Percentiles rank a stretch among this genome's conserved stretches.
These are phyloP conservation scores for Sterna hirundo DNA, from an alignment of 2,113 vertebrate species.

Conservation along the genomic window DNA sequence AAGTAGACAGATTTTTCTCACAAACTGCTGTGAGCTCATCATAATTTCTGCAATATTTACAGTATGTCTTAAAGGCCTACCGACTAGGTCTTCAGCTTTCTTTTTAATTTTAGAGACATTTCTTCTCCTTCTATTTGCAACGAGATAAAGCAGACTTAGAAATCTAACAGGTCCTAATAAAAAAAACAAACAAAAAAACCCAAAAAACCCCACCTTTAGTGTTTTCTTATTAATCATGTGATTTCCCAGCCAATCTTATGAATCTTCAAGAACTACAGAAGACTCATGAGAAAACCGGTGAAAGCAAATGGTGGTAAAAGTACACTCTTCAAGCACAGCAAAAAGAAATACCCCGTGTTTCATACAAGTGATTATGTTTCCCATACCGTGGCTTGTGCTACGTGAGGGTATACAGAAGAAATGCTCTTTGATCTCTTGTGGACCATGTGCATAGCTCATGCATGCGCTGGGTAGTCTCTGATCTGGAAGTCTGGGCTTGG, in stretches of 20 bases:
- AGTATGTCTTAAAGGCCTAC: background rate
- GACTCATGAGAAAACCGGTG: background rate
- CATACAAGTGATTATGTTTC: background rate
- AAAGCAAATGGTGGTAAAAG: background rate
- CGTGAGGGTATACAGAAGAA: background rate
- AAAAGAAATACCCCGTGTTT: background rate
- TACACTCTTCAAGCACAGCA: background rate
- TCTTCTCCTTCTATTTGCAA: background rate
- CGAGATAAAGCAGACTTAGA: background rate
- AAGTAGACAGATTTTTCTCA: background rate
- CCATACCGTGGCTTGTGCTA: background rate
- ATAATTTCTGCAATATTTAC: conserved; percentile 31
- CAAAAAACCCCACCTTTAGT: background rate
- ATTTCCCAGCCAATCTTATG: background rate
- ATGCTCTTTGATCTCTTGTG: background rate
- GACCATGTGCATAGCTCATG: rapidly evolving
- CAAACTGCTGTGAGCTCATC: background rate
- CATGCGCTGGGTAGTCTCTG: background rate
- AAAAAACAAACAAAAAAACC: background rate
- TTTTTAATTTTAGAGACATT: background rate
- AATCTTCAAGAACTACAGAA: conserved; percentile 5
- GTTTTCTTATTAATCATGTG: background rate
- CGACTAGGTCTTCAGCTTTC: background rate
- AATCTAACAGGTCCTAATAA: background rate
- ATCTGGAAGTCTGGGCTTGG: background rate